Evolutionary conservation across 2,113 vertebrate genomes (phyloP).

Genomic region (Ceratotherium simum): DNA sequence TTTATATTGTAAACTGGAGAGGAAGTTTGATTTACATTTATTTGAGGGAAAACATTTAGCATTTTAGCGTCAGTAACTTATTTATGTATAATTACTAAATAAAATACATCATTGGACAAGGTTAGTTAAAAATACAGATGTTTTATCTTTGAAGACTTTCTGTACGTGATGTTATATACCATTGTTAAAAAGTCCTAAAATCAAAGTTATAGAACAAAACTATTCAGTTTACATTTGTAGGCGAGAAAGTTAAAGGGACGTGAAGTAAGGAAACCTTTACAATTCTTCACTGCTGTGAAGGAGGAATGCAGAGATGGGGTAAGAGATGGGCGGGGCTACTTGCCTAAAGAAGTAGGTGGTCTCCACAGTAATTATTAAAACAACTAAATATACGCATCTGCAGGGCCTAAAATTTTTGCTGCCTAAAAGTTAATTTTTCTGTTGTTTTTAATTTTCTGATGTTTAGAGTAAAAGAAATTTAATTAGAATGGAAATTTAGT

Average conservation of each 20-base stretch:
- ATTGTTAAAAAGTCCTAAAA: not conserved
- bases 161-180: not conserved
- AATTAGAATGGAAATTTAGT: not conserved
- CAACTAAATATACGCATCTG: not conserved
- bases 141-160: conserved; percentile 13
- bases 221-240: not conserved
- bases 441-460: not conserved
- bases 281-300: not conserved
- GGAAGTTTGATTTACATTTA: not conserved
- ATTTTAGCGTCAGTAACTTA: conserved; percentile 43
- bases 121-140: not conserved
- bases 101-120: not conserved
- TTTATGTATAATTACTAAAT: conserved; percentile 20
- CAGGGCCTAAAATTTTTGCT: not conserved
- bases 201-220: not conserved
- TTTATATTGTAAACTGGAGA: not conserved
- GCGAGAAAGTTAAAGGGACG: not conserved
- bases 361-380: not conserved
- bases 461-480: conserved; percentile 26
- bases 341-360: not conserved
- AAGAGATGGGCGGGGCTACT: not conserved
- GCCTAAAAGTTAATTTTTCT: not conserved
- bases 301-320: not conserved
- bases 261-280: not conserved
- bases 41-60: conserved; percentile 9